Percentiles rank a stretch among this genome's conserved stretches.
phyloP scores from a whole-genome alignment of 2,797 vertebrate genomes.

The Myripristis murdjan region DNA sequence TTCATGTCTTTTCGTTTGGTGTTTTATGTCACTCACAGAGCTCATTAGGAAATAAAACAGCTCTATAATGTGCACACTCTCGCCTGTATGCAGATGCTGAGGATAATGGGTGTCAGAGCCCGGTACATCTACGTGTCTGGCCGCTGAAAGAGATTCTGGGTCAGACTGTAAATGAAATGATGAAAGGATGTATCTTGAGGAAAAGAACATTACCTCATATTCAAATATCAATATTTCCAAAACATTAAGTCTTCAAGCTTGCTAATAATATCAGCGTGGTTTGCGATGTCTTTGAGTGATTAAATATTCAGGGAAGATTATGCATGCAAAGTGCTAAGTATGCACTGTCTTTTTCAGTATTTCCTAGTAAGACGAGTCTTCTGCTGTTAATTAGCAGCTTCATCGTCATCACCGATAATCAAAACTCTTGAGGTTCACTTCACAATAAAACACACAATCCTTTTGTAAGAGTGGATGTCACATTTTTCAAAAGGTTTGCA shows the following conservation, averaged over 20 bases:
- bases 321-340: conserved; percentile 4
- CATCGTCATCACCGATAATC: conserved; percentile 33
- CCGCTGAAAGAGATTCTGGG: too few relatives aligned
- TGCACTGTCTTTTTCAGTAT: background rate
- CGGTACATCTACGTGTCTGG: too few relatives aligned
- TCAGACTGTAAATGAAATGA: too few relatives aligned
- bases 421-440: background rate
- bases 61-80: conserved; percentile 11
- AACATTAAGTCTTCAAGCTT: background rate
- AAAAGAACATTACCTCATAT: background rate
- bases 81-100: background rate
- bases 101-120: background rate
- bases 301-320: conserved; percentile 29
- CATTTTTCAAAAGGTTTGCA: background rate
- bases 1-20: background rate
- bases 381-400: background rate
- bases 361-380: too few relatives aligned
- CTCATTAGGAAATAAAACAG: background rate
- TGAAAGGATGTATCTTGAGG: conserved; percentile 1
- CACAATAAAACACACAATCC: too few relatives aligned
- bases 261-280: conserved; percentile 23
- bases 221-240: conserved; percentile 10
- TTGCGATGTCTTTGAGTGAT: conserved; percentile 20
- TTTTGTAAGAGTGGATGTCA: too few relatives aligned
- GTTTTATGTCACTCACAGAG: conserved; percentile 18